A percentile compares a stretch with the other conserved stretches of the same genome.
These are phyloP conservation scores for Thamnophis sirtalis DNA, from an alignment of 2,113 vertebrate genomes.

Conservation along the genomic window DNA sequence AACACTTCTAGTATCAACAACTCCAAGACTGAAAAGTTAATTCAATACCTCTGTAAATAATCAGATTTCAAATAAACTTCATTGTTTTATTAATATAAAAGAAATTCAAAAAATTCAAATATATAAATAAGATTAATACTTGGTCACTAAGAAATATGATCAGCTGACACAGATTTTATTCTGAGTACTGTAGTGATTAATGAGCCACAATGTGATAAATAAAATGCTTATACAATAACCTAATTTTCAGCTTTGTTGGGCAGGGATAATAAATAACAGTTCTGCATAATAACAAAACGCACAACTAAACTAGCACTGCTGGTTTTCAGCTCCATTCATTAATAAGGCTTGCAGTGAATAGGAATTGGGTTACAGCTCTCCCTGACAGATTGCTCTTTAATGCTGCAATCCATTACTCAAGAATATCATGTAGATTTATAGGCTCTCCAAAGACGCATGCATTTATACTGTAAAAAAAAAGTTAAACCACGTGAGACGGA, in stretches of 20 bases:
- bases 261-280: slow-evolving; percentile 15
- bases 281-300: slow-evolving; percentile 17
- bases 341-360: not conserved
- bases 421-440: not conserved
- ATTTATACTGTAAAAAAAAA: not conserved
- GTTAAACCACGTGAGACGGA: not conserved
- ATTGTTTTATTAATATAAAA: not conserved
- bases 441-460: not conserved
- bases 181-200: slow-evolving; percentile 12
- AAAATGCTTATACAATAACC: slow-evolving; percentile 19
- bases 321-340: not conserved
- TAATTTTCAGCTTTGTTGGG: slow-evolving; percentile 28
- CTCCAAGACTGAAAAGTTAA: not conserved
- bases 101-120: not conserved
- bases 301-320: not conserved
- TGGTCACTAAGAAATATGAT: slow-evolving; percentile 7
- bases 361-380: not conserved
- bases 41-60: slow-evolving; percentile 7
- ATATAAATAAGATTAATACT: slow-evolving; percentile 14
- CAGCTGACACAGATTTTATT: not conserved
- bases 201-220: not conserved
- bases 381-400: not conserved
- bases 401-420: not conserved
- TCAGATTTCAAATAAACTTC: not conserved
- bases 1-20: not conserved